Evolutionary conservation across 2,113 vertebrate species (phyloP).

Genomic region (Nycticryphes semicollaris): DNA sequence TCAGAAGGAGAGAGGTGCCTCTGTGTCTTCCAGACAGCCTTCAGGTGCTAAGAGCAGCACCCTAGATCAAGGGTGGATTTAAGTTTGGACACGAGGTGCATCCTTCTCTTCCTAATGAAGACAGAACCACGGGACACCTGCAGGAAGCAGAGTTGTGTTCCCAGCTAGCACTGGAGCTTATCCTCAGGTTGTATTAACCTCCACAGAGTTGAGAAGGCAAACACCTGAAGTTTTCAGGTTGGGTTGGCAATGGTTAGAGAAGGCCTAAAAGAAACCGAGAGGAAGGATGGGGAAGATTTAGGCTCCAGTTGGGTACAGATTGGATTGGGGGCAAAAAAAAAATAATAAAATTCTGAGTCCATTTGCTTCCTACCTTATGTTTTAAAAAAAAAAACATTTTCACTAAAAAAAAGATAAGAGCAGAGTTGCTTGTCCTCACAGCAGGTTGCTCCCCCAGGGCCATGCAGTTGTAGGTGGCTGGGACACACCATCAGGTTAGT

Average conservation of each 20-base stretch:
- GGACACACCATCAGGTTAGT: not conserved
- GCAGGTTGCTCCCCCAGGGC: not conserved
- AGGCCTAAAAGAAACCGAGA: not conserved
- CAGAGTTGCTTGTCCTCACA: not conserved
- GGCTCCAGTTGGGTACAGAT: not conserved
- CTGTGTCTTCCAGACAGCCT: slow-evolving; percentile 14
- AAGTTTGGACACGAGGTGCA: not conserved
- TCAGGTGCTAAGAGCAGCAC: not conserved
- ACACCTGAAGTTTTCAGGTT: not conserved
- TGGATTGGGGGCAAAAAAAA: not conserved
- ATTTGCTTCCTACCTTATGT: not conserved
- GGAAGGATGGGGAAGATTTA: not conserved
- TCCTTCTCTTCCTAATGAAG: not conserved
- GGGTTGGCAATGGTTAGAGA: not conserved
- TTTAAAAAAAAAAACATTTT: fast-evolving
- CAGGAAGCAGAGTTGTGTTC: not conserved
- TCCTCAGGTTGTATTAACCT: not conserved
- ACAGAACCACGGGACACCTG: not conserved
- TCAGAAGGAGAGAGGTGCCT: not conserved
- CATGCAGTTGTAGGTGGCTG: fast-evolving
- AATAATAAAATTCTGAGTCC: not conserved
- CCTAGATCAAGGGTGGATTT: not conserved
- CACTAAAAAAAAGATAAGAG: not conserved
- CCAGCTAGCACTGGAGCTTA: not conserved
- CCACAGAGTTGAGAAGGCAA: not conserved